phyloP scores from a whole-genome alignment of 2,113 vertebrate species.

The Petaurus breviceps region DNA sequence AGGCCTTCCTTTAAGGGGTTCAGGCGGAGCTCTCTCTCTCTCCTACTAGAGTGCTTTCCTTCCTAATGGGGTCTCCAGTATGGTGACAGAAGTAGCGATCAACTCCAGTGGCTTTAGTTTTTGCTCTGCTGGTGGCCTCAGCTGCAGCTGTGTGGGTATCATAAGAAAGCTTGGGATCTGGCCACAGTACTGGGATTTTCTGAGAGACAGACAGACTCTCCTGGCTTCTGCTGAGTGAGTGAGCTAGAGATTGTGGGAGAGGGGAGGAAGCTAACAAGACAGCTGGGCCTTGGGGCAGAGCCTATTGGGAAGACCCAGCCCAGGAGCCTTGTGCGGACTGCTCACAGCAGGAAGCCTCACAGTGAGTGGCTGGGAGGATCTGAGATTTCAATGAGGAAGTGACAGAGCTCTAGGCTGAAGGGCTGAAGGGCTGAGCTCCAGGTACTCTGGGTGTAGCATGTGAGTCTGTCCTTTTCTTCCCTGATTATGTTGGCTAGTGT shows the following conservation, averaged over 20 bases:
- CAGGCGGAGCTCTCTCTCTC: neutral
- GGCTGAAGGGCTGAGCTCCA: neutral
- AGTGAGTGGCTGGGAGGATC: neutral
- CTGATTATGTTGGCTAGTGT: neutral
- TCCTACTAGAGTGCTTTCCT: slow-evolving; percentile 27
- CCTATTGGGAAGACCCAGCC: slow-evolving; percentile 30
- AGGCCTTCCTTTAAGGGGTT: neutral
- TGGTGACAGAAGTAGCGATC: slow-evolving; percentile 5
- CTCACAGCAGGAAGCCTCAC: slow-evolving; percentile 64
- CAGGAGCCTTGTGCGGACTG: slow-evolving; percentile 20
- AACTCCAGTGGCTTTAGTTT: neutral
- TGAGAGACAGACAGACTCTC: neutral
- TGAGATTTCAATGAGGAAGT: slow-evolving; percentile 70
- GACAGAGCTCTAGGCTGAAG: neutral
- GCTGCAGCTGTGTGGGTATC: neutral
- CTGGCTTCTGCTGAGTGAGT: slow-evolving; percentile 70
- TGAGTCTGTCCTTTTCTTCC: neutral
- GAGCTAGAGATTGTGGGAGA: slow-evolving; percentile 49
- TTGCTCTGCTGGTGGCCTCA: slow-evolving; percentile 28
- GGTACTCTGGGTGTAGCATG: slow-evolving; percentile 6
- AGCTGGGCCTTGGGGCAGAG: slow-evolving; percentile 35
- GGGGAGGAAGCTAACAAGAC: slow-evolving; percentile 47
- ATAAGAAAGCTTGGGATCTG: neutral
- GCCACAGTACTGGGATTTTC: neutral
- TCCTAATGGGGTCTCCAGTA: neutral